A percentile compares a stretch with the other conserved stretches of the same genome.
Evolutionary conservation across 1,140 invertebrate genomes (phyloP).

Genomic region (Tetragnatha versicolor): DNA sequence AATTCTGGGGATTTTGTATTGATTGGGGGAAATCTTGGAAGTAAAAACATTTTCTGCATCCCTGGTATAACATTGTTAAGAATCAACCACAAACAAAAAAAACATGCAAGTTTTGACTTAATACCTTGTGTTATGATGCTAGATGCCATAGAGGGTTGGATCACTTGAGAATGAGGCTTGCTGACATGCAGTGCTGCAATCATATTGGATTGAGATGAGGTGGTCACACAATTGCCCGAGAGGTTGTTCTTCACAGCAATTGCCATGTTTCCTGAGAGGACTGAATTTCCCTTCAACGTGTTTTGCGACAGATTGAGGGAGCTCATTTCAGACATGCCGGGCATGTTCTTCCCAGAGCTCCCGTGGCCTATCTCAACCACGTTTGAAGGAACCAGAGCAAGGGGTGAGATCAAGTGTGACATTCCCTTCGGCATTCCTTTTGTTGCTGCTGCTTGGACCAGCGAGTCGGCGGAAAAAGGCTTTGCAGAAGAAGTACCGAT

Average conservation of each 20-base stretch:
- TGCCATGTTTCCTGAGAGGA: slow-evolving; percentile 38
- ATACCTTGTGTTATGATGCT: slow-evolving; percentile 45
- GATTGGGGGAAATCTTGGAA: too few relatives aligned
- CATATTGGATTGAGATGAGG: slow-evolving; percentile 27
- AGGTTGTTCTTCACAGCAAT: slow-evolving; percentile 41
- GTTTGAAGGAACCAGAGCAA: slow-evolving; percentile 41
- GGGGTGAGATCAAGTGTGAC: slow-evolving; percentile 36
- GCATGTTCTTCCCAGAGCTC: slow-evolving; percentile 4
- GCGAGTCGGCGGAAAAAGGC: slow-evolving; percentile 36
- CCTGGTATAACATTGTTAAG: too few relatives aligned
- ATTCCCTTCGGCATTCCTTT: neutral
- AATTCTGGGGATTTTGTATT: too few relatives aligned
- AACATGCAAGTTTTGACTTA: too few relatives aligned
- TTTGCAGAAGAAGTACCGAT: slow-evolving; percentile 15
- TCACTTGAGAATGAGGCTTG: slow-evolving; percentile 46
- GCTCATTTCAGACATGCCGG: neutral
- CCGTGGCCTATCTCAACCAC: slow-evolving; percentile 41
- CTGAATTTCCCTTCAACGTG: slow-evolving; percentile 20
- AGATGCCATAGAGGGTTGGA: slow-evolving; percentile 25
- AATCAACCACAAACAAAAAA: too few relatives aligned
- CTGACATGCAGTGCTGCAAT: slow-evolving; percentile 45
- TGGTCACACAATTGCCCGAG: neutral
- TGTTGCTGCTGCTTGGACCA: slow-evolving; percentile 27
- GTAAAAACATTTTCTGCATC: too few relatives aligned
- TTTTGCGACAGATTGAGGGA: slow-evolving; percentile 42